Conservation (phyloP, 2,888 invertebrate genomes). For the Rotaria socialis region DNA sequence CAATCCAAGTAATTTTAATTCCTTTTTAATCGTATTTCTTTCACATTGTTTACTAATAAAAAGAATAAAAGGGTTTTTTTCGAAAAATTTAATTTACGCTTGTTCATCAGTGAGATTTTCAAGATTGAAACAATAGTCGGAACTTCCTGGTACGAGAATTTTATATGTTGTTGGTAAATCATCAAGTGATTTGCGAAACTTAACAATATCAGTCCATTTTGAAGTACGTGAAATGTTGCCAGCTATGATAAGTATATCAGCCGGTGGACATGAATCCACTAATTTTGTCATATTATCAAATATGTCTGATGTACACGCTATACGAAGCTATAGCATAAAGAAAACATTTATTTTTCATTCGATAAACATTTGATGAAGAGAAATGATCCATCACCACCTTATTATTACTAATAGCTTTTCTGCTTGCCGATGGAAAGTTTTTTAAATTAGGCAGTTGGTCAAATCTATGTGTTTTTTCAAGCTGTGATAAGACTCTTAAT, state of each 20-base stretch:
- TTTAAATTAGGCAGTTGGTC: neutral
- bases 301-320: neutral
- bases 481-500: neutral
- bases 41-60: neutral
- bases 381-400: neutral
- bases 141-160: neutral
- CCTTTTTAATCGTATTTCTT: neutral
- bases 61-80: neutral
- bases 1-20: neutral
- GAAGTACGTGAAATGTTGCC: neutral
- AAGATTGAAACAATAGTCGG: neutral
- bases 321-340: neutral
- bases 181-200: neutral
- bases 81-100: neutral
- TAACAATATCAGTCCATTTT: slow-evolving; percentile 10
- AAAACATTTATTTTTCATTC: neutral
- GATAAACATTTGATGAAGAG: neutral
- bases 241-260: neutral
- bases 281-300: neutral
- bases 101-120: neutral
- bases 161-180: neutral
- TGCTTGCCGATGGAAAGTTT: slow-evolving; percentile 1
- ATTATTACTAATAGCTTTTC: neutral
- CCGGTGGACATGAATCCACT: neutral
- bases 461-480: slow-evolving; percentile 11